Evolutionary conservation across 2,888 invertebrate genomes (phyloP), one percentile per base, ranked within the genome.

Genomic region (Zygothrica quintamaculata): DNA sequence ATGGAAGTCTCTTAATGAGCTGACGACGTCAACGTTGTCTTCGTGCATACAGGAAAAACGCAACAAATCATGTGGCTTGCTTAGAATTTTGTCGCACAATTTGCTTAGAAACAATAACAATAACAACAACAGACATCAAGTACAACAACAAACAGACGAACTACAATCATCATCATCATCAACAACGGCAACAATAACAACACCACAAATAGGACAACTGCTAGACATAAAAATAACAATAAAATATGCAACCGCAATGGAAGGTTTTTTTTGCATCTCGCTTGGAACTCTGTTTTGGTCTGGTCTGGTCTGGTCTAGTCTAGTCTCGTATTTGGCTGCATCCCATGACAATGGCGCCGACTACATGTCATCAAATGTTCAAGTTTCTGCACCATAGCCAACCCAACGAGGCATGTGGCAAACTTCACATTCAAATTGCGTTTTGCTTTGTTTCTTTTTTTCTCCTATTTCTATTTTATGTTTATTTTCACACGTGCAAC

Each of bases 21-120:
- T 73, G 60, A 65, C 78, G 5, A 13, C 70, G 46, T 72, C 53
- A 43, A 9, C 42, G 34, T n/a, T n/a, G n/a, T 36, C 25, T 60
- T 86, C 85, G 85, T 77, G 81, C 44, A 43, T 22, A 48, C 34
- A 57, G 16, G 42, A 51, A 43, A 52, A 47, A 51, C 33, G 60
- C 69, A 65, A 77, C 85, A 84, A 80, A 77, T 87, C 82, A 87
- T 76, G 60, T 47, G 75, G 11, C 61, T 51, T 46, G 74, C 75
- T 74, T 60, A 87, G 88, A 80, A 85, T 87, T 71, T 87, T 71
- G 79, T 87, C 75, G 71, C 68, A 78, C 75, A 77, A 77, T 73
- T 67, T 67, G 51, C 52, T 6, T 47, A 68, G 61, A 39, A 22
- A 34, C 40, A 31, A 9, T 33, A 29, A 29, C 29, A 29, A 5